A percentile compares a stretch with the other conserved stretches of the same genome.
These are phyloP conservation scores for Odontothrips loti DNA, from an alignment of 2,888 invertebrate genomes.

Conservation along the genomic window DNA sequence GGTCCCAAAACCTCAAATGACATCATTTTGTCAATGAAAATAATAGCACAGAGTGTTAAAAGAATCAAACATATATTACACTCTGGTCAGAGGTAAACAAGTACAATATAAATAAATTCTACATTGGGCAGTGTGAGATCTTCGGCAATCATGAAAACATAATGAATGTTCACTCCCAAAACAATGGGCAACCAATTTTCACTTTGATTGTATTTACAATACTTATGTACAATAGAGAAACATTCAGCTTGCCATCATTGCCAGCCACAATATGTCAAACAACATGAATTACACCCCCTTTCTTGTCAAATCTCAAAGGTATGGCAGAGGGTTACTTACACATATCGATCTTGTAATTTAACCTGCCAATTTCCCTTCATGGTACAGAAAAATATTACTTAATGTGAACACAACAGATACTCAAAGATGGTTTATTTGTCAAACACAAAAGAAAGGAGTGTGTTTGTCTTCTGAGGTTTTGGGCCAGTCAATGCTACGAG, in stretches of 20 bases:
- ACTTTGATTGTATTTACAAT: slow-evolving; percentile 2
- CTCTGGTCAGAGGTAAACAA: not conserved
- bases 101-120: slow-evolving; percentile 1
- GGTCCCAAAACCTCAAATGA: slow-evolving; percentile 12
- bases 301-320: not conserved
- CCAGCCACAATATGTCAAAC: not conserved
- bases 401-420: not conserved
- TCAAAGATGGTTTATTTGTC: no score
- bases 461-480: slow-evolving; percentile 5
- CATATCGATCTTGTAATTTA: not conserved
- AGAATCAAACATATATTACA: not conserved
- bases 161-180: not conserved
- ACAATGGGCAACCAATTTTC: not conserved
- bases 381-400: not conserved
- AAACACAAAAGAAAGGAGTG: not conserved
- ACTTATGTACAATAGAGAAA: slow-evolving; percentile 14
- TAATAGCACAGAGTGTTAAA: not conserved
- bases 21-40: not conserved
- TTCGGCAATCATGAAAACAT: slow-evolving; percentile 13
- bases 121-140: slow-evolving; percentile 19
- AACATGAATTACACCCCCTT: not conserved
- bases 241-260: not conserved
- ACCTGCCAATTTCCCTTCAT: not conserved
- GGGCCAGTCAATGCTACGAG: slow-evolving; percentile 2
- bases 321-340: no score